Evolutionary conservation across 2,888 invertebrate species (phyloP).

Genomic region (Pocota personata): DNA sequence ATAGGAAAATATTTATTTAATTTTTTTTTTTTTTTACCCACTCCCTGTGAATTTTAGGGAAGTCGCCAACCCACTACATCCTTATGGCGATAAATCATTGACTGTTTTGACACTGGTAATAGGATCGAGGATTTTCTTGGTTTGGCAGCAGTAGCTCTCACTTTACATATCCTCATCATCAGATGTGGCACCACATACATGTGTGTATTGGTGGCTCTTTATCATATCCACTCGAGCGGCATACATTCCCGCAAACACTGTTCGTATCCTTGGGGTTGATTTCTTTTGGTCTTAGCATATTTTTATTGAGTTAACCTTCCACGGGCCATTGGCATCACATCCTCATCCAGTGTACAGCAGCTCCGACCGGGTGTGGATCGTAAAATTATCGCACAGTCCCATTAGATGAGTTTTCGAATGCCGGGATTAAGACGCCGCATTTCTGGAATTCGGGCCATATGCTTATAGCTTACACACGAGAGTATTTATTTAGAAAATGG

Average conservation of each 20-base stretch:
- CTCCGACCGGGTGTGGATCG: constrained; percentile 43
- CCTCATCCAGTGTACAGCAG: neutral
- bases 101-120: constrained; percentile 71
- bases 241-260: constrained; percentile 21
- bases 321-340: constrained; percentile 50
- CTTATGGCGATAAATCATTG: constrained; percentile 68
- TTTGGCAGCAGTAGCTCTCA: constrained; percentile 15
- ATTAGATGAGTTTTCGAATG: constrained; percentile 67
- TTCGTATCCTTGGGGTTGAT: constrained; percentile 58
- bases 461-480: constrained; percentile 11
- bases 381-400: constrained; percentile 70
- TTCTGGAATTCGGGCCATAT: constrained; percentile 53
- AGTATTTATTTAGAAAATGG: constrained; percentile 42
- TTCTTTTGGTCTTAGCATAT: constrained; percentile 61
- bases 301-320: constrained; percentile 72
- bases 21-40: constrained; percentile 1
- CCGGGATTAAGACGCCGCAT: constrained; percentile 69
- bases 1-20: constrained; percentile 28
- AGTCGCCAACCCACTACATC: constrained; percentile 2
- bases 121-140: constrained; percentile 65
- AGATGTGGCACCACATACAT: constrained; percentile 21
- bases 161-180: constrained; percentile 58
- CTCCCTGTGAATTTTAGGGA: neutral
- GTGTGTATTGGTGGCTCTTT: constrained; percentile 42
- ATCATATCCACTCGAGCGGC: constrained; percentile 63